Evolutionary conservation across 2,113 vertebrate genomes (phyloP), one percentile per base, ranked within the genome.

Genomic region (Aphyosemion australe): DNA sequence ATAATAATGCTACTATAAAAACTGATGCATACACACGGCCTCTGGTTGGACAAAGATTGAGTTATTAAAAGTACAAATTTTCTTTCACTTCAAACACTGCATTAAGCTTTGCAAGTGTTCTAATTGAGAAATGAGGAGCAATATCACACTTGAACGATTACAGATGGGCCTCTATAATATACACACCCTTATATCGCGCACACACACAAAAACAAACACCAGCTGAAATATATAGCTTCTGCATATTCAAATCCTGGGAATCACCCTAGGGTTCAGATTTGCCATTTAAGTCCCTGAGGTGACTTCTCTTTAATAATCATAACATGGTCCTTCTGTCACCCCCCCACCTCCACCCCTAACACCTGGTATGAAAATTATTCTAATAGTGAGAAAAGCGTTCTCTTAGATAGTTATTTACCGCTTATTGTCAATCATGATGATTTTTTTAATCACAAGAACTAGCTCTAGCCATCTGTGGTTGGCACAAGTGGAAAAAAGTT

Each of bases 121-220:
- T 88, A 84, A 91, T 88, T 86, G 83, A 89, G 83, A 84, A 69
- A 88, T 87, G 85, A 88, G 65, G 74, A 55, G 72, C 79, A 89
- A 87, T 85, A 86, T 90, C 84, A 83, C 84, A 88, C 83, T 76
- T 74, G 82, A 78, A 68, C 78, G 82, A 80, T 74, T 78, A 68
- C 89, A 89, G 85, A 90, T 84, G 83, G 80, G 79, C 74, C 62
- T 66, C 77, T 66, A 79, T 76, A 74, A 62, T 61, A 69, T 61
- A 52, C 39, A 63, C 65, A 46, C 55, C 54, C 71, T n/a, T 52
- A 66, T 61, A 69, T 70, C 70, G 67, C 72, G 55, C 71, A 74
- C 58, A 39, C 73, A 73, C 55, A 65, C 45, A n/a, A n/a, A 72
- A 56, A 46, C 63, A 60, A 70, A 78, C 11, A 41, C 31, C 19